phyloP scores from a whole-genome alignment of 2,888 invertebrate species.

The Eudemis profundana region DNA sequence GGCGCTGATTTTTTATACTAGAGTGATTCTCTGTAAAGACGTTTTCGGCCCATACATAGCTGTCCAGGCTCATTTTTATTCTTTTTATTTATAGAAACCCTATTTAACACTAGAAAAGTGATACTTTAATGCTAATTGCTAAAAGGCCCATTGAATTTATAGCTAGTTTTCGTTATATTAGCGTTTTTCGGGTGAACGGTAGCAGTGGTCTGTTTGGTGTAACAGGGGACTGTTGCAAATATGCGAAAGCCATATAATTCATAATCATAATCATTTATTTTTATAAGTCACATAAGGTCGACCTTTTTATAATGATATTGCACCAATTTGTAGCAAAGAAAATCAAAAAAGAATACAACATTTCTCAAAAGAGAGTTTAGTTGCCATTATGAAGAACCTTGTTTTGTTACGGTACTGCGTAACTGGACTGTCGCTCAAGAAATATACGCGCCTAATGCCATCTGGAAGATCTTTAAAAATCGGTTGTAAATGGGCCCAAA shows the following conservation, averaged over 20 bases:
- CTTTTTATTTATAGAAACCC: too few species aligned
- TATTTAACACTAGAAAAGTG: too few species aligned
- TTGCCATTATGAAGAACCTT: conserved; percentile 58
- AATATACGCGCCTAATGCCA: conserved; percentile 52
- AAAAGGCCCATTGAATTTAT: conserved; percentile 4
- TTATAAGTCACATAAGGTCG: neutral
- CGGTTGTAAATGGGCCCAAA: conserved; percentile 63
- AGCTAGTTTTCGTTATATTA: conserved; percentile 4
- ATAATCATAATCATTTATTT: neutral
- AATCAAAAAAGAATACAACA: neutral
- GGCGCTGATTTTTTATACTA: too few species aligned
- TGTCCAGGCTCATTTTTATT: too few species aligned
- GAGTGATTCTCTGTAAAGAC: too few species aligned
- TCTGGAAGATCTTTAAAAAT: conserved; percentile 48
- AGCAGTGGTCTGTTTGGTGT: too few species aligned
- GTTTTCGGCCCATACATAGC: too few species aligned
- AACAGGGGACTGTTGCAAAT: too few species aligned
- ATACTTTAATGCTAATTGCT: too few species aligned
- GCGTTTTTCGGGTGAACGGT: too few species aligned
- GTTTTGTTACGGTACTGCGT: conserved; percentile 55
- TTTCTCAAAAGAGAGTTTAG: conserved; percentile 8
- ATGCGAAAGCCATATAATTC: conserved; percentile 30
- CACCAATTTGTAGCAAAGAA: too few species aligned
- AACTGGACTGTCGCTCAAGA: conserved; percentile 42
- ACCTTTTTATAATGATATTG: neutral